Conservation (phyloP, 2,113 vertebrate species). For the Labeo rohita region DNA sequence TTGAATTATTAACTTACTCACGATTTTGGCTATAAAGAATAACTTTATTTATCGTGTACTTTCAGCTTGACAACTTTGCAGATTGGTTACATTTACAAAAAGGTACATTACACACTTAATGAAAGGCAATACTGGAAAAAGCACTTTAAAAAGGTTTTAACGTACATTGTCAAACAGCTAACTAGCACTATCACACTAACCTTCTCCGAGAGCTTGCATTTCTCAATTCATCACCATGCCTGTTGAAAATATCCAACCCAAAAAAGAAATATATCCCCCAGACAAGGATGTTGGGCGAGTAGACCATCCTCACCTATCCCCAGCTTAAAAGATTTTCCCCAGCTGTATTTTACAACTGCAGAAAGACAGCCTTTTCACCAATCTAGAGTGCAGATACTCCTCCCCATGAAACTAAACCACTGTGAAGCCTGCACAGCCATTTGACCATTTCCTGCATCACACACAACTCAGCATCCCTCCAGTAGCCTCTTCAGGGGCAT, state of each 20-base stretch:
- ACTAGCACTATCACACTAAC: neutral
- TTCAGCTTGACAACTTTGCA: no score
- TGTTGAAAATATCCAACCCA: neutral
- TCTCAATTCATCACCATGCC: neutral
- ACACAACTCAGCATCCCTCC: neutral
- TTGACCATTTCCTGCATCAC: conserved; percentile 28
- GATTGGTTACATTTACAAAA: no score
- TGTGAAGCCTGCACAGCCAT: neutral
- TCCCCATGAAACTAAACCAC: conserved; percentile 2
- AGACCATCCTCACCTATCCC: neutral
- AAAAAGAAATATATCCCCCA: neutral
- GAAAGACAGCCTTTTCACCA: neutral
- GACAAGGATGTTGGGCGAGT: neutral
- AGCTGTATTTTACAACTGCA: neutral
- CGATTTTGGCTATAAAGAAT: no score
- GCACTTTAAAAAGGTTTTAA: no score
- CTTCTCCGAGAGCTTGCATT: neutral
- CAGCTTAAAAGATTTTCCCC: conserved; percentile 14
- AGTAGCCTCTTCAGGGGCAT: conserved; percentile 37
- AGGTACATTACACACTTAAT: no score
- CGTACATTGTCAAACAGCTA: neutral
- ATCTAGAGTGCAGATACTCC: conserved; percentile 3
- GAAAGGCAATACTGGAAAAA: no score
- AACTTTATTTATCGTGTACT: no score
- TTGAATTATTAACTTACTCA: no score